Conservation (phyloP, 2,888 invertebrate genomes). For the Cheilosia vernalis region DNA sequence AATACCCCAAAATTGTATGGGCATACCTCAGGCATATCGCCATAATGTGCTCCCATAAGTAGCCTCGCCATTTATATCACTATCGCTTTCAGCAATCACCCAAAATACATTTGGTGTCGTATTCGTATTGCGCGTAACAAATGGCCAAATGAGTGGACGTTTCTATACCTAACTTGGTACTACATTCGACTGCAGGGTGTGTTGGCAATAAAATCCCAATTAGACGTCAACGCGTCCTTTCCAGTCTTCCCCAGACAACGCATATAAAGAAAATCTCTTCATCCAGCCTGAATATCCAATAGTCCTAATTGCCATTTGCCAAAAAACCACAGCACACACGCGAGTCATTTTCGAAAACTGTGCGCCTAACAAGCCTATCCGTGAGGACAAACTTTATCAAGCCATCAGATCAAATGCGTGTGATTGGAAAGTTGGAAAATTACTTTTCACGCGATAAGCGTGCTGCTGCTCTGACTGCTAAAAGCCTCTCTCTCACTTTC, state of each 20-base stretch:
- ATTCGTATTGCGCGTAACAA: neutral
- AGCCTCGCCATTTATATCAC: neutral
- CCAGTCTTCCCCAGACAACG: constrained; percentile 5
- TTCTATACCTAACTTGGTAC: constrained; percentile 13
- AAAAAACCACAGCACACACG: constrained; percentile 51
- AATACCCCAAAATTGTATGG: no score
- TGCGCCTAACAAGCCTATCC: neutral
- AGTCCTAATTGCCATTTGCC: constrained; percentile 40
- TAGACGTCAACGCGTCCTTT: neutral
- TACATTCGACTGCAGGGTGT: constrained; percentile 12
- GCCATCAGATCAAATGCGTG: constrained; percentile 29
- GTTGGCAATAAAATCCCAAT: constrained; percentile 31
- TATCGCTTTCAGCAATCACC: constrained; percentile 36
- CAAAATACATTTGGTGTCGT: neutral
- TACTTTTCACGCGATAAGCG: constrained; percentile 36
- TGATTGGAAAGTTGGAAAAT: constrained; percentile 47
- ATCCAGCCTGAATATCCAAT: constrained; percentile 45
- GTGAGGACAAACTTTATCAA: constrained; percentile 20
- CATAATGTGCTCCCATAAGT: neutral
- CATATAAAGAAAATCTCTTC: constrained; percentile 35
- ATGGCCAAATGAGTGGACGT: constrained; percentile 44
- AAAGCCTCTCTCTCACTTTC: constrained; percentile 1
- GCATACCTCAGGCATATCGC: no score
- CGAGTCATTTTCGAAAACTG: constrained; percentile 11
- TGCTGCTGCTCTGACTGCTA: neutral